A percentile compares a stretch with the other conserved stretches of the same genome.
Conservation (phyloP, 2,113 vertebrate genomes). For the Ophiodon elongatus region DNA sequence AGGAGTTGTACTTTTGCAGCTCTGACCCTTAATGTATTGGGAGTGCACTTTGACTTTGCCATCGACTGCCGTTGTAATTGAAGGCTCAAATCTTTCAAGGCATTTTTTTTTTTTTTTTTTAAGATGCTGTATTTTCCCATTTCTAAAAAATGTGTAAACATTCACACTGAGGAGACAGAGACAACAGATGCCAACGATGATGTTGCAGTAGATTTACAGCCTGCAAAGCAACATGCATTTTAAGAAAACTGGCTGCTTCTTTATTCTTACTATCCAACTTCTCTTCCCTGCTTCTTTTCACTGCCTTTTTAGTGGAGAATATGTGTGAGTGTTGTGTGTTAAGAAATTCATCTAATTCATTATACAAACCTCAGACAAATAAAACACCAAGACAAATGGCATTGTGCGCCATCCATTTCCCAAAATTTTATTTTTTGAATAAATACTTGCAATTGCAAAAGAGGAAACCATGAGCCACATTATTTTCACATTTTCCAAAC, state of each 20-base stretch:
- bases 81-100: background rate
- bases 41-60: background rate
- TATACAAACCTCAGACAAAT: background rate
- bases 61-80: background rate
- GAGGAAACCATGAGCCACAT: background rate
- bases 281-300: background rate
- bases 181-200: constrained; percentile 1
- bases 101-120: background rate
- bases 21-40: constrained; percentile 9
- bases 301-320: background rate
- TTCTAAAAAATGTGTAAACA: background rate
- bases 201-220: background rate
- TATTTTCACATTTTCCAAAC: constrained; percentile 26
- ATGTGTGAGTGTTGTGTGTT: background rate
- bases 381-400: background rate
- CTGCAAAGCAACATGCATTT: constrained; percentile 1
- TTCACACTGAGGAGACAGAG: background rate
- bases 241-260: background rate
- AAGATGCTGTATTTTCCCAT: background rate
- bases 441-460: background rate
- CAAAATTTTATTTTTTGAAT: constrained; percentile 12
- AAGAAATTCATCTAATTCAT: background rate
- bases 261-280: background rate
- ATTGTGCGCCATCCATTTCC: background rate
- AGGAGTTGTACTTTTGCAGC: background rate